Evolutionary conservation across 2,113 vertebrate genomes (phyloP).

Genomic region (Herpetotheres cachinnans): DNA sequence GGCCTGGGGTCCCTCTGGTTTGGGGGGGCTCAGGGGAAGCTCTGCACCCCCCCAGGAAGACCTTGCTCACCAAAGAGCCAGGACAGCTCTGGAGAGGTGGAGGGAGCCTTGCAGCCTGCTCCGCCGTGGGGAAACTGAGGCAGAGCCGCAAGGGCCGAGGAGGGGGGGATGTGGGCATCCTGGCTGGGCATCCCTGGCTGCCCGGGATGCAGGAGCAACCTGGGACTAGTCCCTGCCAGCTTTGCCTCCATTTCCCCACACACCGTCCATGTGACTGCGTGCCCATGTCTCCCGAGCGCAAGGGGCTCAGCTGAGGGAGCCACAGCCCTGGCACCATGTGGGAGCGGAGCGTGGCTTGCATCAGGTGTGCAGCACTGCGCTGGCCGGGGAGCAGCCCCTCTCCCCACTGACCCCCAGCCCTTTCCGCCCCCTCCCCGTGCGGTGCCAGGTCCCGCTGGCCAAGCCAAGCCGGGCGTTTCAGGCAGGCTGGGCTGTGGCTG

Average conservation of each 20-base stretch:
- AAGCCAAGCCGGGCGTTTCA: rapidly evolving
- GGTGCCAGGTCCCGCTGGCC: background rate
- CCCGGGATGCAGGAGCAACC: background rate
- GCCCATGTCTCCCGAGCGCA: background rate
- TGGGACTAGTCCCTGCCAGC: rapidly evolving
- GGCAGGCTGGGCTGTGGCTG: background rate
- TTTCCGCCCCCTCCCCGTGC: rapidly evolving
- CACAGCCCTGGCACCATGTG: too few species aligned
- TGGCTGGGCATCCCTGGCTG: background rate
- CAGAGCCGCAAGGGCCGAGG: background rate
- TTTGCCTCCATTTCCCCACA: background rate
- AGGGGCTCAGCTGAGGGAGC: background rate
- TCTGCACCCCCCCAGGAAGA: background rate
- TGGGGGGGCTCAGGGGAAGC: background rate
- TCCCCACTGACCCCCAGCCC: background rate
- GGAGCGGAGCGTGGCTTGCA: too few species aligned
- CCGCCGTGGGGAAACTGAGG: background rate
- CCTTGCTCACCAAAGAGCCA: background rate
- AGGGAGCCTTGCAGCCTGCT: too few species aligned
- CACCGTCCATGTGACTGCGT: background rate
- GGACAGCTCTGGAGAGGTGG: background rate
- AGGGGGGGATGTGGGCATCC: rapidly evolving
- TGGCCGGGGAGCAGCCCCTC: background rate
- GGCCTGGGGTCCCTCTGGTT: background rate
- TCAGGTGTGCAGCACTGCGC: too few species aligned